A percentile compares a stretch with the other conserved stretches of the same genome.
phyloP scores from a whole-genome alignment of 2,113 vertebrate genomes.

The Catharus fuscescens region DNA sequence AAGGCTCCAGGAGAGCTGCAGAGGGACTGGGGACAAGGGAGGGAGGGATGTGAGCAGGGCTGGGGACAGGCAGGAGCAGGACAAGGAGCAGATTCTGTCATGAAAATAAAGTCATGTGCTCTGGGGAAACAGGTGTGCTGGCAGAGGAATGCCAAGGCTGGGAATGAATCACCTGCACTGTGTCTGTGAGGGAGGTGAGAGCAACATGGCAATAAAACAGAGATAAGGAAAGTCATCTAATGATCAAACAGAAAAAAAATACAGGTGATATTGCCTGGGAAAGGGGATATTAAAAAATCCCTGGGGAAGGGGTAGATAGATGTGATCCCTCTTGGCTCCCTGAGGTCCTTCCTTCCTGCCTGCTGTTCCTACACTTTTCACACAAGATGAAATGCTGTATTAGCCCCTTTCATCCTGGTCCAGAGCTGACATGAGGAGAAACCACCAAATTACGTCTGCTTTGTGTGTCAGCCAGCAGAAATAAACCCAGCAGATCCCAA shows the following conservation, averaged over 20 bases:
- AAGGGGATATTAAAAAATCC: not conserved
- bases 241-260: not conserved
- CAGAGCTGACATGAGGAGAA: not conserved
- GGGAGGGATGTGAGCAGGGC: not conserved
- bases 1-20: not conserved
- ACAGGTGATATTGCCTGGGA: not conserved
- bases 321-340: not conserved
- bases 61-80: not conserved
- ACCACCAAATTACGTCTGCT: not conserved
- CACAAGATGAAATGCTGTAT: not conserved
- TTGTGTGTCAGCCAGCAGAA: not conserved
- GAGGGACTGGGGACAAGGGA: not conserved
- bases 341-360: not conserved
- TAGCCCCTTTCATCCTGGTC: conserved; percentile 5
- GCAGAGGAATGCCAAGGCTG: not conserved
- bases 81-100: not conserved
- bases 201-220: not conserved
- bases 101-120: too few species aligned
- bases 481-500: not conserved
- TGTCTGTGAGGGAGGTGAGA: not conserved
- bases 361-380: fast-evolving
- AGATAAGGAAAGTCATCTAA: not conserved
- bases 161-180: not conserved
- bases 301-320: not conserved
- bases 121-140: not conserved